Evolutionary conservation across 37 sponge, comb jelly and placozoan genomes (phyloP).

Genomic region (Oscarella lobularis): DNA sequence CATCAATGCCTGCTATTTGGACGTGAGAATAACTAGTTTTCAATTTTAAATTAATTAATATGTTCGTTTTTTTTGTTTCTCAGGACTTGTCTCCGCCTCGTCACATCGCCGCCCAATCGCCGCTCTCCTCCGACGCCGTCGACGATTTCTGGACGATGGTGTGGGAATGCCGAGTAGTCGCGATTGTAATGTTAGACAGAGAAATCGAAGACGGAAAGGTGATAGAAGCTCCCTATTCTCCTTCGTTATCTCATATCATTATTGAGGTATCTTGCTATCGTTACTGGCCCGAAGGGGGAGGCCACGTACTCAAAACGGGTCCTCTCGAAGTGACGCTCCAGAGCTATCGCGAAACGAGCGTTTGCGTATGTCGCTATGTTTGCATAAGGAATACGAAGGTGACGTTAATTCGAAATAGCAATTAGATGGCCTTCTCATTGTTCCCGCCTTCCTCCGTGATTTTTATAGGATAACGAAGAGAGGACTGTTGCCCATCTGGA

Average conservation of each 20-base stretch:
- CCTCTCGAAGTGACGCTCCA: not conserved
- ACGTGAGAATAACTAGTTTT: not conserved
- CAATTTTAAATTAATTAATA: not conserved
- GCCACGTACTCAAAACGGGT: not conserved
- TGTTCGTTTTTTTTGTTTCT: not conserved
- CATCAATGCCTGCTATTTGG: not conserved
- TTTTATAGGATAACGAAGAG: not conserved
- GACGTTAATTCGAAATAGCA: no score
- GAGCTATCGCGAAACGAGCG: not conserved
- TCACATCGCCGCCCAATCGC: not conserved
- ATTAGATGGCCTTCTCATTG: no score
- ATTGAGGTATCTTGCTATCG: not conserved
- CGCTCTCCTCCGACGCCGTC: not conserved
- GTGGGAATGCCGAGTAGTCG: not conserved
- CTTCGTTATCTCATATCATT: not conserved
- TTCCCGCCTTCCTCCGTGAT: no score
- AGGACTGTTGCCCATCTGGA: not conserved
- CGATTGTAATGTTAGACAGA: not conserved
- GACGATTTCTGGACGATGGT: constrained; percentile 2
- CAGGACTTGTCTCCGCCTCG: not conserved
- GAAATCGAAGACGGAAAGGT: not conserved
- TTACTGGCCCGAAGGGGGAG: not conserved
- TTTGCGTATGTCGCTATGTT: not conserved
- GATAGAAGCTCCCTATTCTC: not conserved
- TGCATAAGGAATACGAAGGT: not conserved